Percentiles rank a stretch among this genome's conserved stretches.
Evolutionary conservation across 2,888 invertebrate genomes (phyloP).

Genomic region (Mesochorus sp.): DNA sequence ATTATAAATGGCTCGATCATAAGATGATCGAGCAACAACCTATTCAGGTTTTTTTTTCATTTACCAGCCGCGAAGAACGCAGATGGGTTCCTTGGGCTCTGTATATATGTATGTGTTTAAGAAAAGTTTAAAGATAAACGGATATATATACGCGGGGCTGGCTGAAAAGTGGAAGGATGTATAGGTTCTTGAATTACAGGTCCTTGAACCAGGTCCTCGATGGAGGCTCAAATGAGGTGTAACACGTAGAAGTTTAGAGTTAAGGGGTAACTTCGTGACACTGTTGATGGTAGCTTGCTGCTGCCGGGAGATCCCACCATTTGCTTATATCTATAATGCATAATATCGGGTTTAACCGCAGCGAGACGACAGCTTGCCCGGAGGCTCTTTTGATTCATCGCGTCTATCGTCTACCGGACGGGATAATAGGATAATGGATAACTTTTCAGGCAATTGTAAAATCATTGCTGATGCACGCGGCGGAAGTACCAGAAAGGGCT

Average conservation of each 20-base stretch:
- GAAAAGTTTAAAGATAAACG: slow-evolving; percentile 48
- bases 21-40: slow-evolving; percentile 12
- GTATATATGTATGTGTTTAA: not conserved
- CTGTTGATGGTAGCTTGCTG: slow-evolving; percentile 33
- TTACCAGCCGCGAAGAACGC: slow-evolving; percentile 22
- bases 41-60: not conserved
- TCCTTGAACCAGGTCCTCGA: slow-evolving; percentile 25
- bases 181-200: no score
- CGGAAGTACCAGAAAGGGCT: no score
- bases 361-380: not conserved
- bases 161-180: not conserved
- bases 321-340: slow-evolving; percentile 21
- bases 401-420: not conserved
- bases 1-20: slow-evolving; percentile 22
- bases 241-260: slow-evolving; percentile 44
- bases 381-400: slow-evolving; percentile 1
- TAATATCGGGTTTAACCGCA: slow-evolving; percentile 14
- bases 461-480: not conserved
- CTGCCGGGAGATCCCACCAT: not conserved
- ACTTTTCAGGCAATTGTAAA: not conserved
- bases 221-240: slow-evolving; percentile 59
- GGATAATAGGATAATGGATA: not conserved
- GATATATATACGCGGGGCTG: not conserved
- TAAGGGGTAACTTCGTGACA: slow-evolving; percentile 38
- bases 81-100: slow-evolving; percentile 8